Base-by-base conservation (phyloP, 2,797 vertebrate genomes). In the Acrossocheilus wenchowensis region DNA sequence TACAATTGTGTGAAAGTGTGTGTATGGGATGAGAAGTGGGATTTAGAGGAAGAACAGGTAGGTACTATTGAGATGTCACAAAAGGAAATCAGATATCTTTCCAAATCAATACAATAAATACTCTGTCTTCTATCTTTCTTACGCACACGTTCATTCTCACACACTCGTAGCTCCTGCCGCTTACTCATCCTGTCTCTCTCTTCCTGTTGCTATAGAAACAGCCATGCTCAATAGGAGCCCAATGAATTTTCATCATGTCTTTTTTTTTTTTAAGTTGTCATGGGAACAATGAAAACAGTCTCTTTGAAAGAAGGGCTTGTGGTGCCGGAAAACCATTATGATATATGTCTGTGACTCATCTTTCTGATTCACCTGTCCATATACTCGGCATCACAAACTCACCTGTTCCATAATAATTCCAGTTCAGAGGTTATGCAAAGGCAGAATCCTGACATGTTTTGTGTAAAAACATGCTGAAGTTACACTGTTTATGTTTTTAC, bases 191-290 rank as follows among this genome's bases (percentile, higher is more conserved):
- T 81, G 64, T 3, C 68, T 80, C 73, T 82, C 82, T 85, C 87
- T 81, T 83, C n/a, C 26, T 74, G 92, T 92, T 73, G 88, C 82
- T 90, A 90, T 91, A 89, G 90, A 89, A 91, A 90, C 90, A 89
- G 88, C 87, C 85, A 91, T 90, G 85, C 89, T 89, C 87, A 87
- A 87, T 85, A 85, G 87, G 86, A 87, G 78, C 80, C 80, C 14
- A 48, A 86, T 89, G 87, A 87, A 90, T 91, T 89, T 90, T 90
- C 87, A 85, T 89, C 87, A 82, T 87, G 80, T 78, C 77, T 81
- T 84, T 88, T 85, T 89, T 34, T 80, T 82, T 88, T 90, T 87
- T 84, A 83, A 86, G 87, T 87, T 87, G 86, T 88, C 82, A 75
- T 89, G 88, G 89, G 87, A 89, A 89, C 90, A 90, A 88, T 89